Evolutionary conservation across 2,113 vertebrate genomes (phyloP).

Genomic region (Mionectes macconnelli): DNA sequence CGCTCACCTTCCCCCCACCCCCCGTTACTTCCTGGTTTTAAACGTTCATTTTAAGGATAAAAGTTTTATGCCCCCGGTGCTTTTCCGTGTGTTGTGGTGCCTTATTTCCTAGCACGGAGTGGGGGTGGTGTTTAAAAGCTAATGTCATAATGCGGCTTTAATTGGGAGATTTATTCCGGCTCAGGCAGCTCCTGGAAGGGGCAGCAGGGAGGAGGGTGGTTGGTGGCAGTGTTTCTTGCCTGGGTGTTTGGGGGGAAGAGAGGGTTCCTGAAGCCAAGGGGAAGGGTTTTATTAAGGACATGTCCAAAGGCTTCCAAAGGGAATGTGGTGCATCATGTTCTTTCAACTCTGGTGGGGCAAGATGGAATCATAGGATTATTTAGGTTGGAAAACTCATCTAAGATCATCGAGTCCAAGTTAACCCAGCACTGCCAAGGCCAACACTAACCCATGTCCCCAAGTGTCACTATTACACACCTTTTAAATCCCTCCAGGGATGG

Average conservation of each 20-base stretch:
- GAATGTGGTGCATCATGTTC: background rate
- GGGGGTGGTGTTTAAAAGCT: constrained; percentile 49
- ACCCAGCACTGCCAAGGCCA: background rate
- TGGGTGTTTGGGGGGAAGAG: background rate
- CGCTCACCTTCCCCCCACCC: background rate
- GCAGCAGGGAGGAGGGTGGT: background rate
- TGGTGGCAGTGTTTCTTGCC: rapidly evolving
- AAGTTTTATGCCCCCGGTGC: constrained; percentile 28
- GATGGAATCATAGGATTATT: background rate
- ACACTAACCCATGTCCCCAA: background rate
- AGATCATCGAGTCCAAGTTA: background rate
- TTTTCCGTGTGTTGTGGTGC: background rate
- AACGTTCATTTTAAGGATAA: constrained; percentile 72
- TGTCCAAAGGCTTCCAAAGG: background rate
- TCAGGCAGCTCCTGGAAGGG: background rate
- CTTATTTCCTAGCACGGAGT: constrained; percentile 23
- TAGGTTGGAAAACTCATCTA: background rate
- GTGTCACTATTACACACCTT: rapidly evolving
- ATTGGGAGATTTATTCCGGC: constrained; percentile 55
- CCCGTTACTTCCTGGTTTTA: constrained; percentile 61
- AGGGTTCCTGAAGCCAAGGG: background rate
- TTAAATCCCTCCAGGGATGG: background rate
- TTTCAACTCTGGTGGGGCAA: background rate
- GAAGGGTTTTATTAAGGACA: background rate
- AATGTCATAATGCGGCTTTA: constrained; percentile 58